Evolutionary conservation across 1,140 invertebrate species (phyloP).

Genomic region (Bicyclus anynana): DNA sequence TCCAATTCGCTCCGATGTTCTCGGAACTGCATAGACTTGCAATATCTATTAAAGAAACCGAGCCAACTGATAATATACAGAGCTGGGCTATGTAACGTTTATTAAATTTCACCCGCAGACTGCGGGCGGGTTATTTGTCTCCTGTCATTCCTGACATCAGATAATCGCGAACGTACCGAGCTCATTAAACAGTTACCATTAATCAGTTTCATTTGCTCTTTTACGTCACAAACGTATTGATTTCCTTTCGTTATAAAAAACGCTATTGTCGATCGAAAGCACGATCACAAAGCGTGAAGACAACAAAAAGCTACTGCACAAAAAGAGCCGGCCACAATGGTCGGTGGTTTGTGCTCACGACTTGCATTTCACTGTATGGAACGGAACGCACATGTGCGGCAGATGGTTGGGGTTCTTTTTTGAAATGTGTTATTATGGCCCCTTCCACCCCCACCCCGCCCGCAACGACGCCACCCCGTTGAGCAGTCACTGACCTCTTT

Average conservation of each 20-base stretch:
- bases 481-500: constrained; percentile 70
- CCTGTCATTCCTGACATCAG: constrained; percentile 5
- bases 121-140: constrained; percentile 5
- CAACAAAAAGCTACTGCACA: constrained; percentile 64
- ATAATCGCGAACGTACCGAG: constrained; percentile 12
- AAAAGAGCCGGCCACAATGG: constrained; percentile 45
- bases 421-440: constrained; percentile 64
- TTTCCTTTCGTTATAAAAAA: constrained; percentile 58
- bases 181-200: constrained; percentile 25
- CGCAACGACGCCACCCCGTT: constrained; percentile 47
- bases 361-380: constrained; percentile 62
- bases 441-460: constrained; percentile 41
- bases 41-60: constrained; percentile 15
- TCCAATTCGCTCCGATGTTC: constrained; percentile 58
- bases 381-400: constrained; percentile 66
- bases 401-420: constrained; percentile 72
- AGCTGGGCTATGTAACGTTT: constrained; percentile 13
- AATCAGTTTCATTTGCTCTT: constrained; percentile 24
- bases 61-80: constrained; percentile 36
- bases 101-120: constrained; percentile 18
- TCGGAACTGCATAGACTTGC: constrained; percentile 52
- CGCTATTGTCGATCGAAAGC: constrained; percentile 62
- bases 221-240: constrained; percentile 52
- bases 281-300: constrained; percentile 61
- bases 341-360: constrained; percentile 54